Percentiles rank a stretch among this genome's conserved stretches.
phyloP scores from a whole-genome alignment of 64 coral and sea anemone species.

The Stylophora pistillata region DNA sequence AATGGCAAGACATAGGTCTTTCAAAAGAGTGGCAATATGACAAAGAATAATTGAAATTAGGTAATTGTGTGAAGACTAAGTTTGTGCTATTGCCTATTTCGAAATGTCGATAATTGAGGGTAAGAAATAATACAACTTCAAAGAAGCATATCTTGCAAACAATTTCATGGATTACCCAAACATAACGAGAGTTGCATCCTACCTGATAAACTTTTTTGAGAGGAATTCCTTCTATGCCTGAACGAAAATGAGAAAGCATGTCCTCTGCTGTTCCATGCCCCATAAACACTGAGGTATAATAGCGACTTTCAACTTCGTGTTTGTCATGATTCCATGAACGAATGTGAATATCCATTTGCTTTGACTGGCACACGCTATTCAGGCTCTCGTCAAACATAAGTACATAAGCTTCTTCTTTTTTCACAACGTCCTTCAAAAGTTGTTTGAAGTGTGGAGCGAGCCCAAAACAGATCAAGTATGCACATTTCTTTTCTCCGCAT shows the following conservation, averaged over 20 bases:
- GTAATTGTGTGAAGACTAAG: too few species aligned
- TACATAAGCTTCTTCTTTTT: conserved; percentile 42
- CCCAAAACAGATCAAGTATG: conserved; percentile 76
- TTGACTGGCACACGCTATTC: conserved; percentile 39
- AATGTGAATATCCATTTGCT: conserved; percentile 59
- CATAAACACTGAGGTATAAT: conserved; percentile 54
- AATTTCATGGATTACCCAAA: conserved; percentile 18
- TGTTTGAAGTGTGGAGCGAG: conserved; percentile 55
- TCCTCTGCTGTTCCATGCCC: conserved; percentile 60
- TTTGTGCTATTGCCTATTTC: too few species aligned
- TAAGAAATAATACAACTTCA: too few species aligned
- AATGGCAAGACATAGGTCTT: too few species aligned
- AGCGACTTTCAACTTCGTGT: conserved; percentile 28
- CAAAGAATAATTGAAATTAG: too few species aligned
- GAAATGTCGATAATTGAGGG: too few species aligned
- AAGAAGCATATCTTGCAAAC: too few species aligned
- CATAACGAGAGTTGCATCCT: conserved; percentile 26
- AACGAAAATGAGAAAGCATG: conserved; percentile 49
- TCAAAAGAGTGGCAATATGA: too few species aligned
- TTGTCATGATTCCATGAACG: conserved; percentile 30
- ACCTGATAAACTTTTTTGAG: conserved; percentile 47
- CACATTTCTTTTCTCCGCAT: conserved; percentile 78
- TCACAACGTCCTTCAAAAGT: conserved; percentile 56
- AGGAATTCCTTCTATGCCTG: conserved; percentile 44
- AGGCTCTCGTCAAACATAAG: conserved; percentile 53